A percentile compares a stretch with the other conserved stretches of the same genome.
These are phyloP conservation scores for Hydrolagus affinis DNA, from an alignment of 2,113 vertebrate species.

Conservation along the genomic window DNA sequence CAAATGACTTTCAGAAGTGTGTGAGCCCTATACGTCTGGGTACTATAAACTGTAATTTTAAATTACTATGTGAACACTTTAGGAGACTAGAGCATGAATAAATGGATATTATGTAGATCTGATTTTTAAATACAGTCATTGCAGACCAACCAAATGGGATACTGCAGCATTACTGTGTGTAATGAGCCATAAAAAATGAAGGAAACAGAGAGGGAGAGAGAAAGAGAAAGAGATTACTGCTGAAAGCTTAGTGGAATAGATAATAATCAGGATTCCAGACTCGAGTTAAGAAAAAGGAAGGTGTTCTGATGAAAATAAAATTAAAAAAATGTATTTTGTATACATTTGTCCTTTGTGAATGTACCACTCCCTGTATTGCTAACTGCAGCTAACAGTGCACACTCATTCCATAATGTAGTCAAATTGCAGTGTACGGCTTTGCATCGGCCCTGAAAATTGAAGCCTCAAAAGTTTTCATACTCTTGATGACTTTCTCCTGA, in stretches of 20 bases:
- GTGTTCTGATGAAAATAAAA: not conserved
- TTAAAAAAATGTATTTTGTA: not conserved
- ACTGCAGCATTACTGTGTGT: constrained; percentile 1
- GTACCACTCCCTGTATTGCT: not conserved
- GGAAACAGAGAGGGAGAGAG: not conserved
- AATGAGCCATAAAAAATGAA: constrained; percentile 15
- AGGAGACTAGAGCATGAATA: not conserved
- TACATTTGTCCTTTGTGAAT: constrained; percentile 6
- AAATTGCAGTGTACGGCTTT: not conserved
- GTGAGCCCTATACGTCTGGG: not conserved
- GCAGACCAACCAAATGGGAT: not conserved
- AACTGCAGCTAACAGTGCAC: constrained; percentile 18
- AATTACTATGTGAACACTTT: not conserved
- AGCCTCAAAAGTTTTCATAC: constrained; percentile 51
- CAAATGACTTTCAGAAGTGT: not conserved
- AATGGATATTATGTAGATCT: not conserved
- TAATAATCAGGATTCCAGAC: not conserved
- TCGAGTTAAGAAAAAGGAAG: not conserved
- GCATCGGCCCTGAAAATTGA: not conserved
- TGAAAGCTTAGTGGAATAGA: not conserved
- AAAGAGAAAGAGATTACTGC: not conserved
- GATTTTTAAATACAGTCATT: constrained; percentile 14
- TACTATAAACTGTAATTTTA: not conserved
- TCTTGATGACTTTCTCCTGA: constrained; percentile 65
- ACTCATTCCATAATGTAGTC: constrained; percentile 27